phyloP scores from a whole-genome alignment of 2,888 invertebrate species.

The Xestia ashworthii region DNA sequence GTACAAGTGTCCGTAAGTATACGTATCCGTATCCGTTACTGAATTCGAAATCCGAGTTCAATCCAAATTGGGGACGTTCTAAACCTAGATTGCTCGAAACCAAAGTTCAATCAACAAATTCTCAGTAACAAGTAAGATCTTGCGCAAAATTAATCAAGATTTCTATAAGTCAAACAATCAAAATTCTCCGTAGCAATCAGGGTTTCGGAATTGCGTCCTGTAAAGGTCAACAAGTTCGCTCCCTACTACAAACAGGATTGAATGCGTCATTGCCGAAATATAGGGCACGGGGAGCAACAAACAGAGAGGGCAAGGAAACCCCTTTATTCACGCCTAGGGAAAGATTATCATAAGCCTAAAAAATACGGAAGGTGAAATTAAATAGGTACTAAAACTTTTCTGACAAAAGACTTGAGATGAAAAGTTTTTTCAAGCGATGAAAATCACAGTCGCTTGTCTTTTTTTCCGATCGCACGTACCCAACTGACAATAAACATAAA shows the following conservation, averaged over 20 bases:
- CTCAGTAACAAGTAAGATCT: neutral
- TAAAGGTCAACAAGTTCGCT: conserved; percentile 12
- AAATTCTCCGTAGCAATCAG: conserved; percentile 19
- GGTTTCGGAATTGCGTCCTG: neutral
- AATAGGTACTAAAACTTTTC: neutral
- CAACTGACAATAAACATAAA: too few relatives aligned
- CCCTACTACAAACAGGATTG: conserved; percentile 1
- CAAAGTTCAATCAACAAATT: neutral
- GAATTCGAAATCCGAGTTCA: neutral
- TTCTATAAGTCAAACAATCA: neutral
- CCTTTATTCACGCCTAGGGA: neutral
- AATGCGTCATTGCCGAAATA: conserved; percentile 21
- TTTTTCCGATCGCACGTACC: too few relatives aligned
- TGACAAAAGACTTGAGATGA: neutral
- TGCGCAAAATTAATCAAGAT: conserved; percentile 1
- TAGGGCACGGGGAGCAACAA: conserved; percentile 1
- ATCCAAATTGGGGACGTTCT: conserved; percentile 6
- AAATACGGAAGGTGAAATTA: neutral
- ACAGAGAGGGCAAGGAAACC: neutral
- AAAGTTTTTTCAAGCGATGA: neutral
- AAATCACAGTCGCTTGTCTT: neutral
- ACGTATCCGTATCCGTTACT: neutral
- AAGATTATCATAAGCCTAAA: neutral
- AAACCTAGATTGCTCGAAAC: neutral
- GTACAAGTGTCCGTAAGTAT: too few relatives aligned